Conservation (phyloP, 2,888 invertebrate species). For the Trissoscelio sp. region DNA sequence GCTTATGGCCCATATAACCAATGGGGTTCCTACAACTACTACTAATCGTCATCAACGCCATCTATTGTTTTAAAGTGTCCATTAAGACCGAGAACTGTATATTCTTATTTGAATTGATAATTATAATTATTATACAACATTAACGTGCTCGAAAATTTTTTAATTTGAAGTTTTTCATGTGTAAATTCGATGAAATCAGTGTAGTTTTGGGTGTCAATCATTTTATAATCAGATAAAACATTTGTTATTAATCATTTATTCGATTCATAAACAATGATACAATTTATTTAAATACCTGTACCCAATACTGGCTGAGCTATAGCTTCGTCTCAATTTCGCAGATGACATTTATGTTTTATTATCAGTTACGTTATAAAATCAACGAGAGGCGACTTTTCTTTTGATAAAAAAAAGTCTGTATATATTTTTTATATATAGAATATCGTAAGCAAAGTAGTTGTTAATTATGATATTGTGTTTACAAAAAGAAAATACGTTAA, state of each 20-base stretch:
- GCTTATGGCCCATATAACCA: constrained; percentile 83
- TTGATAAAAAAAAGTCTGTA: constrained; percentile 27
- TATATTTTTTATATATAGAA: constrained; percentile 49
- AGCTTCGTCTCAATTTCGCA: neutral
- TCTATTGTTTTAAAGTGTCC: constrained; percentile 22
- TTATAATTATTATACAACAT: constrained; percentile 17
- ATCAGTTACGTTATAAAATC: neutral
- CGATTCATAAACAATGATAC: neutral
- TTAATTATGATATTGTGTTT: constrained; percentile 4
- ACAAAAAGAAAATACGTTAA: no score
- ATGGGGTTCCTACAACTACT: constrained; percentile 83
- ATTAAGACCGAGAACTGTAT: constrained; percentile 49
- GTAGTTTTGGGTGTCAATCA: no score
- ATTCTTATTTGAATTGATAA: constrained; percentile 54
- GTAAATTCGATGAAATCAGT: neutral
- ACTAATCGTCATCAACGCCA: constrained; percentile 71
- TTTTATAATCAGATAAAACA: no score
- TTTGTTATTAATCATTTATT: neutral
- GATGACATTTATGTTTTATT: neutral
- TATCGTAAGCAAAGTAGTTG: constrained; percentile 11
- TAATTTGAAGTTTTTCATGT: constrained; percentile 16
- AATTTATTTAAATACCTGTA: neutral
- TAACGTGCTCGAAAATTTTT: constrained; percentile 4
- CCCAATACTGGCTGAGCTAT: neutral
- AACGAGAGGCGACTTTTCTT: neutral